Evolutionary conservation across 2,113 vertebrate genomes (phyloP), one percentile per base, ranked within the genome.

Genomic region (Pseudorasbora parva): DNA sequence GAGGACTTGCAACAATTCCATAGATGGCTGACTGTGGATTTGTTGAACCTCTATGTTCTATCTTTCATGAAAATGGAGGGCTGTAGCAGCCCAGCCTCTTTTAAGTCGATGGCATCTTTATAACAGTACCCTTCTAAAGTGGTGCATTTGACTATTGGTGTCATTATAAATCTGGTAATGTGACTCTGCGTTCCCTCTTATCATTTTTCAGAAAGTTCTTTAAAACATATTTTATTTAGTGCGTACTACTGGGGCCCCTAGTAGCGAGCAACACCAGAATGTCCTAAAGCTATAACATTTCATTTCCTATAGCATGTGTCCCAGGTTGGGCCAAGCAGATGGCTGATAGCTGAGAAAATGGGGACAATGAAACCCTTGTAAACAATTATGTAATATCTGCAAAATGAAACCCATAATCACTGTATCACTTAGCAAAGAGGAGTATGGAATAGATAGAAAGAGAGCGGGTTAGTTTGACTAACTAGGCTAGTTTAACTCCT

Each of bases 271-370:
- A 6, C 72, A 73, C 19, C 10, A 37, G 59, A 43, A 51, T 43
- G 25, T 78, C 37, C 68, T 33, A 41, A 30, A 41, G 79, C 69
- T 49, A 41, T 1, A 84, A 47, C 72, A 17, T 2, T 74, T 4
- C 15, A 69, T 47, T 84, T 69, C 78, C n/a, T 49, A 23, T 49
- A 82, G 49, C 79, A 82, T 86, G 23, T 86, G 82, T 74, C 82
- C 82, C 47, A 81, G 59, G 62, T 56, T 41, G 69, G 43, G 8
- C 76, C 27, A 15, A 72, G 81, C 85, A 86, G 76, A 82, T 81
- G 76, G 81, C 54, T 83, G 78, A 57, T 37, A 45, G 21, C 21
- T 41, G 25, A 54, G 15, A 47, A 76, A 83, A 62, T 54, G 45
- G 74, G 37, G 64, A 83, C 59, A 30, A 11, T 47, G 33, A 60